phyloP scores from a whole-genome alignment of 2,797 vertebrate species.

The Sphenodon punctatus region DNA sequence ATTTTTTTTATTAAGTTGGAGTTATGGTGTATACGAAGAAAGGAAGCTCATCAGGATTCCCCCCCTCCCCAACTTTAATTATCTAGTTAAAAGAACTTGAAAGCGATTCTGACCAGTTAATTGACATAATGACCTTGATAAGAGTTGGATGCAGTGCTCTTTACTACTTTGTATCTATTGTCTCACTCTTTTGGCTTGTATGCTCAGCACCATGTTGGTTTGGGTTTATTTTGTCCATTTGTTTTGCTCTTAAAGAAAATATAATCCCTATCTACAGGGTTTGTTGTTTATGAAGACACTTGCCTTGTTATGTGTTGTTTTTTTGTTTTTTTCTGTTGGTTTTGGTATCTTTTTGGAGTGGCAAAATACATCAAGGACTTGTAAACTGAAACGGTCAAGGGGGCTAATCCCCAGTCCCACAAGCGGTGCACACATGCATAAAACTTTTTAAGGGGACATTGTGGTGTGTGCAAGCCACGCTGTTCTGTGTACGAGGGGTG shows the following conservation, averaged over 20 bases:
- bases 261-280: neutral
- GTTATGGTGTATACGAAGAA: neutral
- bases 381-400: neutral
- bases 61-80: no score
- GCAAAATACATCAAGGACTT: neutral
- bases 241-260: constrained; percentile 4
- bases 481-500: no score
- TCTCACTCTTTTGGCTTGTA: neutral
- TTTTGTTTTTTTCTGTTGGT: neutral
- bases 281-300: neutral
- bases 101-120: neutral
- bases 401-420: no score
- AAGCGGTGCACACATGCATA: no score
- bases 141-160: neutral
- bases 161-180: neutral
- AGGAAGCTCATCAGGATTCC: neutral
- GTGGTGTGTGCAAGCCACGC: no score
- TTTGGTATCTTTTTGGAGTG: neutral
- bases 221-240: neutral
- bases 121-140: neutral
- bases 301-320: no score
- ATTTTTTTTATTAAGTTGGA: neutral
- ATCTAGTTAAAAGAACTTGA: neutral
- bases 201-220: neutral
- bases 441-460: no score